Evolutionary conservation across 1,140 invertebrate species (phyloP).

Genomic region (roundworm (Caenorhabditis elegans)): DNA sequence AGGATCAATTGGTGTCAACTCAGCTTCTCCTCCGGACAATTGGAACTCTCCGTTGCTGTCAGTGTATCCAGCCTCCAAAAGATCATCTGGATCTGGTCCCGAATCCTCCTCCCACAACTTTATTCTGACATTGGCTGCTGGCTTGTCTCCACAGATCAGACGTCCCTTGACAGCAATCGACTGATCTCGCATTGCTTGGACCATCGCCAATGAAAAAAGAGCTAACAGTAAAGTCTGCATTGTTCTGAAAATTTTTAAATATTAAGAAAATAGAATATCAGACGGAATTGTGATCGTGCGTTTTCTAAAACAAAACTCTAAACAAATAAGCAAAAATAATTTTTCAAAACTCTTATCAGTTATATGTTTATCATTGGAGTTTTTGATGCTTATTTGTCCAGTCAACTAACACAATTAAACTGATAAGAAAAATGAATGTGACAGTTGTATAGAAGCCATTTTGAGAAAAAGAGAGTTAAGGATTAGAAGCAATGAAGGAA

Average conservation of each 20-base stretch:
- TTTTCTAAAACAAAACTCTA: neutral
- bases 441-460: neutral
- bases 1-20: slow-evolving; percentile 48
- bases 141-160: slow-evolving; percentile 36
- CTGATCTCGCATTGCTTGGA: slow-evolving; percentile 18
- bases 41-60: slow-evolving; percentile 45
- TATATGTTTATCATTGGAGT: neutral
- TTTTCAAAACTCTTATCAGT: neutral
- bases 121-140: slow-evolving; percentile 38
- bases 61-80: slow-evolving; percentile 57
- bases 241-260: neutral
- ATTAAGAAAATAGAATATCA: neutral
- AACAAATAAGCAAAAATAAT: neutral
- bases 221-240: neutral
- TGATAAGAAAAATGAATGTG: neutral
- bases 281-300: neutral
- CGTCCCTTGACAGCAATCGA: slow-evolving; percentile 38
- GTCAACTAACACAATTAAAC: neutral
- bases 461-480: neutral
- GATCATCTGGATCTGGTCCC: slow-evolving; percentile 56
- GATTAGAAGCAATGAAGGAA: neutral
- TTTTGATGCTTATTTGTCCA: neutral
- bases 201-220: neutral
- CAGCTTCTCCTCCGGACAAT: slow-evolving; percentile 35
- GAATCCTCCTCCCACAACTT: slow-evolving; percentile 49